Percentiles rank a stretch among this genome's conserved stretches.
Conservation (phyloP, 37 sponge, comb jelly and placozoan species). For the Bolinopsis microptera region DNA sequence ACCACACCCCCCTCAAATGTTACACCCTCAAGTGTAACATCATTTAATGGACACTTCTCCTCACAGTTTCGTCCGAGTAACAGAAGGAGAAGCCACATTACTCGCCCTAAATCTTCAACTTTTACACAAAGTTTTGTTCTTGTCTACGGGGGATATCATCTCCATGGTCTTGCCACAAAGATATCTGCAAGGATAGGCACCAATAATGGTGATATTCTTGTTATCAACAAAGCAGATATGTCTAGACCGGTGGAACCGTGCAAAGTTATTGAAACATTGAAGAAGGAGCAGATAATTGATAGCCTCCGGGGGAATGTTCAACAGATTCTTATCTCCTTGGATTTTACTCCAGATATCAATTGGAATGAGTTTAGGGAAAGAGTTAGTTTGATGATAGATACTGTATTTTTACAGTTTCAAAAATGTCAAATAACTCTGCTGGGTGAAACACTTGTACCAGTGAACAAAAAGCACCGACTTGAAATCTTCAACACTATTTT, state of each 20-base stretch:
- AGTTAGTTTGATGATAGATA: not conserved
- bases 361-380: not conserved
- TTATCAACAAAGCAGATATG: not conserved
- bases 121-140: not conserved
- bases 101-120: too few species aligned
- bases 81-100: too few species aligned
- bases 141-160: not conserved
- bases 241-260: not conserved
- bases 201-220: not conserved
- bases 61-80: not conserved
- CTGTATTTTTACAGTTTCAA: too few species aligned
- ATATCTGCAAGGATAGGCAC: not conserved
- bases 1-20: too few species aligned
- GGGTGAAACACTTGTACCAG: too few species aligned
- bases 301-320: not conserved
- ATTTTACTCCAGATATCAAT: not conserved
- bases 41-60: not conserved
- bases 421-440: not conserved
- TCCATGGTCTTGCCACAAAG: not conserved
- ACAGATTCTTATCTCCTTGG: not conserved
- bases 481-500: not conserved
- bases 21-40: too few species aligned
- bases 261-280: not conserved
- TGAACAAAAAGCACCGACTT: too few species aligned
- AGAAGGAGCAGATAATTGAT: not conserved